phyloP scores from a whole-genome alignment of 2,113 vertebrate species.

The Poeciliopsis turrubarensis region DNA sequence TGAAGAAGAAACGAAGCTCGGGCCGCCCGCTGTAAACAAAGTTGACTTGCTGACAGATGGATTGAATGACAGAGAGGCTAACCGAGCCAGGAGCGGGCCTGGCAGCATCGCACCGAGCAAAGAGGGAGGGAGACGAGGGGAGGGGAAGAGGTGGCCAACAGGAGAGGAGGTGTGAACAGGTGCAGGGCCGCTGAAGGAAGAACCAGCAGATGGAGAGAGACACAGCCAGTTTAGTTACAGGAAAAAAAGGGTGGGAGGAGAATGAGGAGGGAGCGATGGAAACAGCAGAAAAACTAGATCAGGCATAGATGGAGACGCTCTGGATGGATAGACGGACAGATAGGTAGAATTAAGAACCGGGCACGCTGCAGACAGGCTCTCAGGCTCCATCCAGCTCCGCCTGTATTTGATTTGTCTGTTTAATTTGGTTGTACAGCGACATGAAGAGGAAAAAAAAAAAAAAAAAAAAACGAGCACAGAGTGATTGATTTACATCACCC shows the following conservation, averaged over 20 bases:
- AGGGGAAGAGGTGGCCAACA: slow-evolving; percentile 91
- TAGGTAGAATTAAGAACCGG: slow-evolving; percentile 30
- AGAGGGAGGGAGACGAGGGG: slow-evolving; percentile 55
- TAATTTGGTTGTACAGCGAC: slow-evolving; percentile 28
- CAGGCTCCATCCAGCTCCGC: slow-evolving; percentile 51
- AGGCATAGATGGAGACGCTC: slow-evolving; percentile 60
- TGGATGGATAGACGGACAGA: slow-evolving; percentile 53
- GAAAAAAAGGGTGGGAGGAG: slow-evolving; percentile 81
- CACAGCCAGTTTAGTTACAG: slow-evolving; percentile 99
- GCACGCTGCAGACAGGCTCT: slow-evolving; percentile 10
- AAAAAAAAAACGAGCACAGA: slow-evolving; percentile 42
- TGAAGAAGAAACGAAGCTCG: slow-evolving; percentile 96
- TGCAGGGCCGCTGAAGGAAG: slow-evolving; percentile 99
- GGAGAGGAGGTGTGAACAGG: slow-evolving; percentile 99
- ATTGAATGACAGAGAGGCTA: slow-evolving; percentile 99
- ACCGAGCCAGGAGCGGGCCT: slow-evolving; percentile 98
- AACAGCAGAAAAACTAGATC: slow-evolving; percentile 57
- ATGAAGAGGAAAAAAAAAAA: slow-evolving; percentile 5
- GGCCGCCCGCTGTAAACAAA: slow-evolving; percentile 99
- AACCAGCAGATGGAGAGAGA: slow-evolving; percentile 99
- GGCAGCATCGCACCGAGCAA: slow-evolving; percentile 84
- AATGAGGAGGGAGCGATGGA: slow-evolving; percentile 51
- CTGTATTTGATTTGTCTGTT: slow-evolving; percentile 45
- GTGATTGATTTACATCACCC: slow-evolving; percentile 65
- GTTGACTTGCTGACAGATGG: slow-evolving; percentile 99